Evolutionary conservation across 2,888 invertebrate genomes (phyloP).

Genomic region (Mythimna vitellina): DNA sequence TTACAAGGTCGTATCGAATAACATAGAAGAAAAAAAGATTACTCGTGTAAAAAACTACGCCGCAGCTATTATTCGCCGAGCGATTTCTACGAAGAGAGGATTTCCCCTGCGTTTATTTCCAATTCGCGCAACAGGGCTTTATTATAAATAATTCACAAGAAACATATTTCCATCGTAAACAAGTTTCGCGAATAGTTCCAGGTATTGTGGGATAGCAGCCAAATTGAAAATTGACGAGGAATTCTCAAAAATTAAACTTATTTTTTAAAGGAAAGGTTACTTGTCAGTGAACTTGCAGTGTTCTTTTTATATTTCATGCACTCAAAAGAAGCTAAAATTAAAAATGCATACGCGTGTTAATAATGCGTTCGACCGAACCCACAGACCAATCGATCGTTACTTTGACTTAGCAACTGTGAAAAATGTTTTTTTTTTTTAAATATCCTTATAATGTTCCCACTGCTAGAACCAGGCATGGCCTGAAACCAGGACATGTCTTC

Average conservation of each 20-base stretch:
- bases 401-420: not conserved
- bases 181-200: conserved; percentile 56
- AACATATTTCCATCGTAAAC: conserved; percentile 59
- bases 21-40: conserved; percentile 7
- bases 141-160: conserved; percentile 62
- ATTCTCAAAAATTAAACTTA: conserved; percentile 1
- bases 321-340: not conserved
- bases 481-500: too few relatives aligned
- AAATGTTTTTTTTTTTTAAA: too few relatives aligned
- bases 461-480: too few relatives aligned
- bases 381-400: conserved; percentile 2
- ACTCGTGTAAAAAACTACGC: conserved; percentile 18
- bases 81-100: conserved; percentile 54
- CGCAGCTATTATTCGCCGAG: conserved; percentile 27
- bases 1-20: conserved; percentile 24
- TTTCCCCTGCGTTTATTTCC: conserved; percentile 55
- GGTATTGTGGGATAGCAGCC: conserved; percentile 60
- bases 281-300: not conserved
- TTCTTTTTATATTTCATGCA: not conserved
- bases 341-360: not conserved
- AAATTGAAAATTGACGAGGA: conserved; percentile 43
- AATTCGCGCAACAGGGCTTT: conserved; percentile 49
- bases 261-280: not conserved
- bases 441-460: too few relatives aligned
- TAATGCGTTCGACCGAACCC: not conserved